These are phyloP conservation scores for Sarcophilus harrisii DNA, from an alignment of 2,797 vertebrate species.

Conservation along the genomic window DNA sequence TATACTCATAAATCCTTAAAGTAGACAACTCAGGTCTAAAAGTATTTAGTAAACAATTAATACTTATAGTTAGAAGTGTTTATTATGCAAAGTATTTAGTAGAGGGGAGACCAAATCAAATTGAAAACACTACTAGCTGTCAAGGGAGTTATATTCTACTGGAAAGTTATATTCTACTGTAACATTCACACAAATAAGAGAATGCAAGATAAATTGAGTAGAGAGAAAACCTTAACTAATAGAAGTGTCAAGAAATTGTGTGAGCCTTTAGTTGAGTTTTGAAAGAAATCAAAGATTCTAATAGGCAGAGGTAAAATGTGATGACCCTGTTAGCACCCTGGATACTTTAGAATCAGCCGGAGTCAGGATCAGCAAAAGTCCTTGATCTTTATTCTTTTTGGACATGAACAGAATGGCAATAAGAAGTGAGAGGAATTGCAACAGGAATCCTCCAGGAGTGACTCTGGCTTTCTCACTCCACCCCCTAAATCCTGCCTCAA, in stretches of 20 bases:
- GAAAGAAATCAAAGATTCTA: neutral
- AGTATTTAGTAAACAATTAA: neutral
- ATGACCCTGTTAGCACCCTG: too few relatives aligned
- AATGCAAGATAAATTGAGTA: neutral
- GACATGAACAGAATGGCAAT: too few relatives aligned
- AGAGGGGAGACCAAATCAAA: neutral
- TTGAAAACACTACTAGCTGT: neutral
- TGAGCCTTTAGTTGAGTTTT: neutral
- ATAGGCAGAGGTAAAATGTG: neutral
- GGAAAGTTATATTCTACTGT: neutral
- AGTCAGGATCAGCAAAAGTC: too few relatives aligned
- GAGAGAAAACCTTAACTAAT: neutral
- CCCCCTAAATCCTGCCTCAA: too few relatives aligned
- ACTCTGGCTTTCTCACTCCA: too few relatives aligned
- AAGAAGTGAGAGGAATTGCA: too few relatives aligned
- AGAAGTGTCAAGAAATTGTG: neutral
- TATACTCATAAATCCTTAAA: neutral
- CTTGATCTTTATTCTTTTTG: too few relatives aligned
- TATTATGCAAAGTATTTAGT: neutral
- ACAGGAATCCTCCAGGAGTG: too few relatives aligned
- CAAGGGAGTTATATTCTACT: neutral
- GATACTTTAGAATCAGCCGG: too few relatives aligned
- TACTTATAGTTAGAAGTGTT: neutral
- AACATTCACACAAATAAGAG: neutral
- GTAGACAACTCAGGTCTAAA: neutral